A percentile compares a stretch with the other conserved stretches of the same genome.
phyloP scores from a whole-genome alignment of 2,888 invertebrate genomes.

The Argyresthia goedartella region DNA sequence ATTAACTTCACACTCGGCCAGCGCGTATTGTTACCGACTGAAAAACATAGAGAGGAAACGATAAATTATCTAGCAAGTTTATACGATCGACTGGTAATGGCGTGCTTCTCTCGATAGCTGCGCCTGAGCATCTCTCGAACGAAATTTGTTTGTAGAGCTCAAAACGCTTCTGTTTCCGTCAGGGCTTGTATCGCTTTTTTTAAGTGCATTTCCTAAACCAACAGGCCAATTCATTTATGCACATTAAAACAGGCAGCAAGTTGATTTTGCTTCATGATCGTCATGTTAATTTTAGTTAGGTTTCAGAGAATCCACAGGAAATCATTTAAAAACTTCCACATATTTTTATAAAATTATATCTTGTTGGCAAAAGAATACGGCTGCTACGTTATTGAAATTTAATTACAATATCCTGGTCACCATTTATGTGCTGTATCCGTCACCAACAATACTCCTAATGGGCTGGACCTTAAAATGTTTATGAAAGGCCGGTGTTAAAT shows the following conservation, averaged over 20 bases:
- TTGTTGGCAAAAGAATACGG: not conserved
- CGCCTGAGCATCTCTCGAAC: constrained; percentile 26
- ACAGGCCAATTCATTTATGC: no score
- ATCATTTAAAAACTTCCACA: no score
- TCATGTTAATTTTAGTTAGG: no score
- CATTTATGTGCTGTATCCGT: no score
- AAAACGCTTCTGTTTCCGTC: constrained; percentile 11
- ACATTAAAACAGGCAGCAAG: no score
- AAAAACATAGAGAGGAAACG: constrained; percentile 62
- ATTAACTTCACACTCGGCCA: constrained; percentile 47
- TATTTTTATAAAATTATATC: not conserved
- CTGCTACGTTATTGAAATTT: no score
- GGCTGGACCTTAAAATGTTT: not conserved
- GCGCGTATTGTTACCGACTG: constrained; percentile 55
- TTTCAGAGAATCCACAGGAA: no score
- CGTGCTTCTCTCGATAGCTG: constrained; percentile 30
- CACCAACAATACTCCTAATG: not conserved
- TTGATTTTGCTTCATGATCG: no score
- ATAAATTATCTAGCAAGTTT: constrained; percentile 67
- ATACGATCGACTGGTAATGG: constrained; percentile 59
- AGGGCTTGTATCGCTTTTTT: no score
- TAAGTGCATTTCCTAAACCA: no score
- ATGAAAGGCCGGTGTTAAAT: constrained; percentile 6
- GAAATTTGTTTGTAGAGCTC: constrained; percentile 11
- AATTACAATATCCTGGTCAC: no score